Percentiles rank a stretch among this genome's conserved stretches.
Evolutionary conservation across 2,113 vertebrate species (phyloP).

Genomic region (Neodontobutis hainanensis): DNA sequence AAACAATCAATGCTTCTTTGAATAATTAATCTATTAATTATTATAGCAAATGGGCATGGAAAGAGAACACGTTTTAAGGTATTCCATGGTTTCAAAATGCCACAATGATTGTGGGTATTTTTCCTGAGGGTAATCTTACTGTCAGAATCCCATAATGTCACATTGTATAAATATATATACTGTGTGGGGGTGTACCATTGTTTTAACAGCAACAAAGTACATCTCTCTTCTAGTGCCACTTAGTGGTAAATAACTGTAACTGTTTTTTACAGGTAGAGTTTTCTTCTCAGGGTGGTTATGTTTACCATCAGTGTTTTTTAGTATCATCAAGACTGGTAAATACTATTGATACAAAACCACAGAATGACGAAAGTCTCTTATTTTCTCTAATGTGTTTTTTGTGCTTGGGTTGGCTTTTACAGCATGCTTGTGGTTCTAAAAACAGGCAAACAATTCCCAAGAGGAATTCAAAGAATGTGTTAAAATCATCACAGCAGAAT

Average conservation of each 20-base stretch:
- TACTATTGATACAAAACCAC: conserved; percentile 17
- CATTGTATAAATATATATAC: too few relatives aligned
- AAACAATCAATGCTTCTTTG: conserved; percentile 12
- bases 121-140: too few relatives aligned
- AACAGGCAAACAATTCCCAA: conserved; percentile 20
- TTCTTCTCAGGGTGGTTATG: conserved; percentile 38
- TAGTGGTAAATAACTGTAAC: conserved; percentile 41
- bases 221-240: conserved; percentile 31
- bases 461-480: conserved; percentile 50
- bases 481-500: conserved; percentile 43
- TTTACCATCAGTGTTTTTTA: conserved; percentile 76
- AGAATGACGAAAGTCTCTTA: background rate
- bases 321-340: conserved; percentile 68
- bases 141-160: too few relatives aligned
- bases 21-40: too few relatives aligned
- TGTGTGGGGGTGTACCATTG: too few relatives aligned
- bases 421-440: conserved; percentile 33
- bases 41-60: too few relatives aligned
- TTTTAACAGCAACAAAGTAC: background rate
- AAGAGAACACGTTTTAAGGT: too few relatives aligned
- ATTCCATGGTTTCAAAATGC: too few relatives aligned
- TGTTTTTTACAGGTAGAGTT: conserved; percentile 42
- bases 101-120: too few relatives aligned
- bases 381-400: background rate
- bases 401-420: conserved; percentile 3